These are phyloP conservation scores for Myotis planiceps DNA, from an alignment of 2,797 vertebrate genomes.

Conservation along the genomic window DNA sequence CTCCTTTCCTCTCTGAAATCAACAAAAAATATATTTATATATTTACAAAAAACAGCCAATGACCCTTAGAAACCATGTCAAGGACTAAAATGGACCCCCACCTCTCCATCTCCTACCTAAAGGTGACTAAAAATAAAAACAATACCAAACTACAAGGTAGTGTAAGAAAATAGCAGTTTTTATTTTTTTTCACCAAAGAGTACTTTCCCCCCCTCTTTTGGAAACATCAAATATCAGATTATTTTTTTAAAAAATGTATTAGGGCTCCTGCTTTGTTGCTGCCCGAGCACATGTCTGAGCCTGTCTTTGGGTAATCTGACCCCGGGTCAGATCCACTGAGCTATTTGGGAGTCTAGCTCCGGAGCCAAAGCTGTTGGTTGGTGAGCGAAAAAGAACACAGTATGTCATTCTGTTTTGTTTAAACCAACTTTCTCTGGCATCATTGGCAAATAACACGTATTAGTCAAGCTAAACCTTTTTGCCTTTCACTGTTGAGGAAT, in stretches of 20 bases:
- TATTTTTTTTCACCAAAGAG: background rate
- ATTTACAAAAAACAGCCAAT: background rate
- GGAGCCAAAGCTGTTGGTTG: conserved; percentile 45
- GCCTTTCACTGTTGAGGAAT: background rate
- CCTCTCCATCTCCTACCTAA: background rate
- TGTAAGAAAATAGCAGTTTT: background rate
- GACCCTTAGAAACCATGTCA: background rate
- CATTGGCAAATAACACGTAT: background rate
- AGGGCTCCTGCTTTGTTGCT: background rate
- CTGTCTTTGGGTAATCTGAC: conserved; percentile 45
- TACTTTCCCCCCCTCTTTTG: background rate
- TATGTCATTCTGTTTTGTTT: background rate
- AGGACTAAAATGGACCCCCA: background rate
- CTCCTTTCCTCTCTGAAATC: too few species aligned
- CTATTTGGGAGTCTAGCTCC: conserved; percentile 18
- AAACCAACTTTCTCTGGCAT: conserved; percentile 34
- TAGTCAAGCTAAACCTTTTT: background rate
- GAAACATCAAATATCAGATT: conserved; percentile 38
- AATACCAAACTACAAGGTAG: background rate
- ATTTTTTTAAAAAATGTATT: background rate
- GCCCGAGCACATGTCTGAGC: background rate
- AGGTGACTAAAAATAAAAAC: background rate
- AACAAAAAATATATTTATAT: too few species aligned
- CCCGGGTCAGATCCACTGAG: background rate
- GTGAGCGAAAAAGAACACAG: conserved; percentile 44